phyloP scores from a whole-genome alignment of 2,888 invertebrate species.

The Apamea sordens region DNA sequence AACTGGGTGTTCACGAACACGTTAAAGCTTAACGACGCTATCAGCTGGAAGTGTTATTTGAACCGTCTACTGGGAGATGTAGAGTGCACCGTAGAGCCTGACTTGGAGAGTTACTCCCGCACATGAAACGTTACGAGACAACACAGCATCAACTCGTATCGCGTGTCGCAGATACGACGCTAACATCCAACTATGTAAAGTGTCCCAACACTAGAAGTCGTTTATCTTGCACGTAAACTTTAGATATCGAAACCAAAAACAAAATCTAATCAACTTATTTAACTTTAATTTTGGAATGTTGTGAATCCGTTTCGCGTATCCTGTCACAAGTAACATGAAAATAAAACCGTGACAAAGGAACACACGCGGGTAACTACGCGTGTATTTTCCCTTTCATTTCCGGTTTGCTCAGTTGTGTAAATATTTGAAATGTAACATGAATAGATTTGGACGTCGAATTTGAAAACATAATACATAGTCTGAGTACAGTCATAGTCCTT shows the following conservation, averaged over 20 bases:
- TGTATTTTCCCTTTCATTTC: slow-evolving; percentile 61
- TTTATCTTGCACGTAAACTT: slow-evolving; percentile 27
- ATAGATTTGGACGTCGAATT: slow-evolving; percentile 48
- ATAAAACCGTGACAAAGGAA: slow-evolving; percentile 46
- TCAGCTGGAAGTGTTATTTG: slow-evolving; percentile 79
- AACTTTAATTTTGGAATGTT: slow-evolving; percentile 32
- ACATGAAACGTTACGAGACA: slow-evolving; percentile 54
- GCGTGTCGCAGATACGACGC: slow-evolving; percentile 38
- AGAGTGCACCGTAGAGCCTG: slow-evolving; percentile 70
- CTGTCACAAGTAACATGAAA: slow-evolving; percentile 39
- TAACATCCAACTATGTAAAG: slow-evolving; percentile 47
- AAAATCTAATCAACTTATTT: slow-evolving; percentile 17
- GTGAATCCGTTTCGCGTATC: slow-evolving; percentile 29
- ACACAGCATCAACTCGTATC: slow-evolving; percentile 46
- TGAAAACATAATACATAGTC: slow-evolving; percentile 23
- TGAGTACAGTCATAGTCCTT: background rate
- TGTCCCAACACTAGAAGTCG: slow-evolving; percentile 25
- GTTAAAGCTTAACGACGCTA: slow-evolving; percentile 78
- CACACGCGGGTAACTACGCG: slow-evolving; percentile 40
- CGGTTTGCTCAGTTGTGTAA: slow-evolving; percentile 61
- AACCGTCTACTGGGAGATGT: slow-evolving; percentile 71
- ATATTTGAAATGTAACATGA: slow-evolving; percentile 55
- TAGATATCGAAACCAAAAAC: slow-evolving; percentile 9
- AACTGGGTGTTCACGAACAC: slow-evolving; percentile 78
- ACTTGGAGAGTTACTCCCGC: slow-evolving; percentile 60